phyloP scores from a whole-genome alignment of 2,113 vertebrate species.

The Neolamprologus caudopunctatus region DNA sequence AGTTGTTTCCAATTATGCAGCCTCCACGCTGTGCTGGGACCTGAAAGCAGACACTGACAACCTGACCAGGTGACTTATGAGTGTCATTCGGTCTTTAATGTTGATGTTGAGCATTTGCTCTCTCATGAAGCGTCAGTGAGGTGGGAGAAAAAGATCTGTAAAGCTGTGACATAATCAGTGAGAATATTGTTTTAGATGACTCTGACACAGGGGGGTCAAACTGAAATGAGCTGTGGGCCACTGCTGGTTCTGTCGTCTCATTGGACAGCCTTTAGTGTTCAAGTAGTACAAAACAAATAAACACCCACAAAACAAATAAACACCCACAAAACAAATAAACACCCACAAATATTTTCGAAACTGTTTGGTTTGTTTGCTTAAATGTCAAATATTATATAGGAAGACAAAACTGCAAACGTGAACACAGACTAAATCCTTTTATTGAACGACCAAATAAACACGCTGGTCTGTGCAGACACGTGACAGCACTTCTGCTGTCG shows the following conservation, averaged over 20 bases:
- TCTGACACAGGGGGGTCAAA: not conserved
- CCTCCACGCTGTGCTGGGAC: not conserved
- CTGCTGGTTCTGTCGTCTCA: not conserved
- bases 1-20: not conserved
- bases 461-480: not conserved
- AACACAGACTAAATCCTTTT: not conserved
- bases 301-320: not conserved
- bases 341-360: fast-evolving
- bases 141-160: not conserved
- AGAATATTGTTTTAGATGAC: not conserved
- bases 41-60: not conserved
- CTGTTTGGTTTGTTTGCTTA: not conserved
- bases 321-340: not conserved
- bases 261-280: not conserved
- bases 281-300: not conserved
- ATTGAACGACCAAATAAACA: not conserved
- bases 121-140: not conserved
- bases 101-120: not conserved
- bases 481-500: not conserved
- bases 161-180: not conserved
- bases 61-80: not conserved
- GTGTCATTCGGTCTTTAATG: not conserved
- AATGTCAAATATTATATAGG: not conserved
- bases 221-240: not conserved
- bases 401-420: not conserved